Percentiles rank a stretch among this genome's conserved stretches.
Evolutionary conservation across 2,888 invertebrate genomes (phyloP).

Genomic region (Drosophila maculinotata): DNA sequence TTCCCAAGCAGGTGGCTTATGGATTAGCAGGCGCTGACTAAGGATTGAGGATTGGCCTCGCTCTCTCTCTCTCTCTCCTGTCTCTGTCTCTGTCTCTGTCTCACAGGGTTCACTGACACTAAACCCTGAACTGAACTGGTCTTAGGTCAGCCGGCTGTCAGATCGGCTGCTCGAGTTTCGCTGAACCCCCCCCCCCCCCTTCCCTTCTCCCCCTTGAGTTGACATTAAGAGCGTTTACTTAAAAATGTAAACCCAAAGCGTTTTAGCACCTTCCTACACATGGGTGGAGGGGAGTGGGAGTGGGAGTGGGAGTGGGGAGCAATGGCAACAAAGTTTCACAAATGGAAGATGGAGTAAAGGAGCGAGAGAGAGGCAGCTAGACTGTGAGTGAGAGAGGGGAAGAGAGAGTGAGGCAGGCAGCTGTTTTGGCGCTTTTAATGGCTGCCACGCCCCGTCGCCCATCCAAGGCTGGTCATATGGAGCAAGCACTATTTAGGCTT

Average conservation of each 20-base stretch:
- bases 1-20: slow-evolving; percentile 69
- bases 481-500: slow-evolving; percentile 82
- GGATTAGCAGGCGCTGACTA: slow-evolving; percentile 57
- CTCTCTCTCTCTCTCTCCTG: too few relatives aligned
- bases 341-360: slow-evolving; percentile 26
- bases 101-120: slow-evolving; percentile 63
- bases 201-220: slow-evolving; percentile 13
- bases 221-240: slow-evolving; percentile 59
- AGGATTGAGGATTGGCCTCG: slow-evolving; percentile 42
- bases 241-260: slow-evolving; percentile 59
- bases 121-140: slow-evolving; percentile 6
- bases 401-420: slow-evolving; percentile 32
- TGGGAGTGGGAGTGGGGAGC: neutral
- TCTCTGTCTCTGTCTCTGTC: neutral
- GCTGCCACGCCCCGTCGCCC: slow-evolving; percentile 56
- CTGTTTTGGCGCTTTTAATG: slow-evolving; percentile 60
- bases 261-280: slow-evolving; percentile 58
- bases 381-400: slow-evolving; percentile 10
- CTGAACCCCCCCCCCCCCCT: neutral
- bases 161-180: slow-evolving; percentile 37
- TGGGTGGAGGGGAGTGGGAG: neutral
- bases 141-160: slow-evolving; percentile 4
- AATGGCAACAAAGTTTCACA: slow-evolving; percentile 51
- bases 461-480: slow-evolving; percentile 67
- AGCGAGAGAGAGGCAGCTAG: neutral